phyloP scores from a whole-genome alignment of 2,113 vertebrate species.

The Taxidea taxus region DNA sequence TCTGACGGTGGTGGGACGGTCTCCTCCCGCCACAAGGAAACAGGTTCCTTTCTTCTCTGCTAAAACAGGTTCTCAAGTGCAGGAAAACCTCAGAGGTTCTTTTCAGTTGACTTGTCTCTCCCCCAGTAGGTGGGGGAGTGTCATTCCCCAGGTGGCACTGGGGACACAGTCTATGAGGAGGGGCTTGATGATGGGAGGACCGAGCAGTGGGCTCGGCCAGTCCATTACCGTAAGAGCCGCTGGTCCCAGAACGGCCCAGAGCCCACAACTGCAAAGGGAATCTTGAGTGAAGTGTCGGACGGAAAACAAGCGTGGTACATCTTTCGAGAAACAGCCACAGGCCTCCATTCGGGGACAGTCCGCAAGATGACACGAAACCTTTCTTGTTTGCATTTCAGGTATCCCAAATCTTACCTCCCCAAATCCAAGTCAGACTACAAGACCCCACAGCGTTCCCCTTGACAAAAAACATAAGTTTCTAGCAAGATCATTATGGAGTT shows the following conservation, averaged over 20 bases:
- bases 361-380: fast-evolving
- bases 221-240: fast-evolving
- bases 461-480: not conserved
- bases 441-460: not conserved
- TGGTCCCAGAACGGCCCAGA: not conserved
- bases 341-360: not conserved
- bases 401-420: not conserved
- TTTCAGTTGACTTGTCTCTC: not conserved
- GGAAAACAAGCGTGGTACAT: no score
- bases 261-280: not conserved
- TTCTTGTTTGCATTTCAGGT: not conserved
- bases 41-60: conserved; percentile 22
- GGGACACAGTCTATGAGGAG: not conserved
- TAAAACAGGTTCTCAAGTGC: not conserved
- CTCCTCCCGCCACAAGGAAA: conserved; percentile 53
- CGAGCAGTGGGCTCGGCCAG: fast-evolving
- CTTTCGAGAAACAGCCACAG: not conserved
- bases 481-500: not conserved
- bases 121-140: fast-evolving
- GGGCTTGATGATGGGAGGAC: not conserved
- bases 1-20: conserved; percentile 47
- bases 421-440: not conserved
- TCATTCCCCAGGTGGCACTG: fast-evolving
- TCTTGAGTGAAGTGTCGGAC: not conserved
- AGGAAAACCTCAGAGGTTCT: not conserved